phyloP scores from a whole-genome alignment of 2,797 vertebrate genomes.

The Poecilia picta region DNA sequence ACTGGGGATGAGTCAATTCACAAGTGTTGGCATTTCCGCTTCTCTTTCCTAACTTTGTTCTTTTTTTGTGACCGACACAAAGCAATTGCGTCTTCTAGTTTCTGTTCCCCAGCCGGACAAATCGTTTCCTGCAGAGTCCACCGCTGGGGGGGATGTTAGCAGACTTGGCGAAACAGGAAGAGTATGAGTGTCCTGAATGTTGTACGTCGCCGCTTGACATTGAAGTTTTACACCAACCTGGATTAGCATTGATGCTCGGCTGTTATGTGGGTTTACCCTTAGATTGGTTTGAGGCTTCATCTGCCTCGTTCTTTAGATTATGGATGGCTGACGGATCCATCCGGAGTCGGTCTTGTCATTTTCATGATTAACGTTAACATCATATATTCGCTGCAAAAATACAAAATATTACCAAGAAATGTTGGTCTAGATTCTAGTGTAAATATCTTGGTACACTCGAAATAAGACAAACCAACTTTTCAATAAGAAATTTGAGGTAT shows the following conservation, averaged over 20 bases:
- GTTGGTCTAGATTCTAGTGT: too few relatives aligned
- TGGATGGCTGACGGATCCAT: constrained; percentile 23
- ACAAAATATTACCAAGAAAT: too few relatives aligned
- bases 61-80: constrained; percentile 47
- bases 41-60: constrained; percentile 53
- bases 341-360: constrained; percentile 60
- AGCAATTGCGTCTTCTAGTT: constrained; percentile 59
- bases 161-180: constrained; percentile 16
- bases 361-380: constrained; percentile 52
- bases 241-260: background rate
- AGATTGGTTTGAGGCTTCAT: background rate
- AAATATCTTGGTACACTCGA: too few relatives aligned
- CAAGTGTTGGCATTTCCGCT: constrained; percentile 60
- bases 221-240: background rate
- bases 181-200: background rate
- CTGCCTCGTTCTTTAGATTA: constrained; percentile 25
- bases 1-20: constrained; percentile 65
- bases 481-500: too few relatives aligned
- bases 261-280: background rate
- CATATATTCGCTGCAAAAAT: constrained; percentile 9
- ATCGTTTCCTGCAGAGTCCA: constrained; percentile 48
- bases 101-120: constrained; percentile 64
- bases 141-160: constrained; percentile 21
- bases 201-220: background rate
- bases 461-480: too few relatives aligned